Percentiles rank a stretch among this genome's conserved stretches.
These are phyloP conservation scores for Synanceia verrucosa DNA, from an alignment of 2,797 vertebrate species.

Conservation along the genomic window DNA sequence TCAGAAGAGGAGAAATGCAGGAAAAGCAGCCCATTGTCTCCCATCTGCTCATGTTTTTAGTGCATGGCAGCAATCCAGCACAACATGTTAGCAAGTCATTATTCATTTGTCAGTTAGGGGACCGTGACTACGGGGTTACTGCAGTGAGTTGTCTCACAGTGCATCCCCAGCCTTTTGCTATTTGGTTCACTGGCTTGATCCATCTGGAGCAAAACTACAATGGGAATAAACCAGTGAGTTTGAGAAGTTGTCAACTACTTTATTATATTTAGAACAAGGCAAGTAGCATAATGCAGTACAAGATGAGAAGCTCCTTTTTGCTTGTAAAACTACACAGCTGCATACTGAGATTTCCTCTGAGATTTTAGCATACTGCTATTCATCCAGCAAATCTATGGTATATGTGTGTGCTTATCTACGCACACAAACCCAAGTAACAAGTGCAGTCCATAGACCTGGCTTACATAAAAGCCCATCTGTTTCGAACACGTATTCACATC, in stretches of 20 bases:
- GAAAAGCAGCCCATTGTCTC: slow-evolving; percentile 52
- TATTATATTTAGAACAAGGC: slow-evolving; percentile 51
- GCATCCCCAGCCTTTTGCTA: slow-evolving; percentile 52
- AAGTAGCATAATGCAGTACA: slow-evolving; percentile 8
- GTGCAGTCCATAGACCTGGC: slow-evolving; percentile 15
- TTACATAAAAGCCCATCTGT: slow-evolving; percentile 56
- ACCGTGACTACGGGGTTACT: slow-evolving; percentile 42
- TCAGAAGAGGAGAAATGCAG: slow-evolving; percentile 16
- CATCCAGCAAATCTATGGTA: not conserved
- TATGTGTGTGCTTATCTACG: slow-evolving; percentile 2
- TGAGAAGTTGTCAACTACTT: slow-evolving; percentile 43
- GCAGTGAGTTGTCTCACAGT: slow-evolving; percentile 32
- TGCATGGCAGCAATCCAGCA: slow-evolving; percentile 41
- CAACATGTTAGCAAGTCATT: slow-evolving; percentile 50
- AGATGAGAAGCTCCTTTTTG: slow-evolving; percentile 25
- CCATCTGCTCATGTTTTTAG: slow-evolving; percentile 54
- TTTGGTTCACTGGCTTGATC: slow-evolving; percentile 58
- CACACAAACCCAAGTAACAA: slow-evolving; percentile 20
- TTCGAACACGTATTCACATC: slow-evolving; percentile 46
- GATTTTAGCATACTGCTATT: slow-evolving; percentile 2
- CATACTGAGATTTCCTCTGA: slow-evolving; percentile 23
- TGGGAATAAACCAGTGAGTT: slow-evolving; percentile 54
- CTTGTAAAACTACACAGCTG: slow-evolving; percentile 14
- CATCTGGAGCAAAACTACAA: slow-evolving; percentile 55
- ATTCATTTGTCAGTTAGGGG: slow-evolving; percentile 48